Evolutionary conservation across 2,797 vertebrate species (phyloP).

Genomic region (Bradypodion ventrale): DNA sequence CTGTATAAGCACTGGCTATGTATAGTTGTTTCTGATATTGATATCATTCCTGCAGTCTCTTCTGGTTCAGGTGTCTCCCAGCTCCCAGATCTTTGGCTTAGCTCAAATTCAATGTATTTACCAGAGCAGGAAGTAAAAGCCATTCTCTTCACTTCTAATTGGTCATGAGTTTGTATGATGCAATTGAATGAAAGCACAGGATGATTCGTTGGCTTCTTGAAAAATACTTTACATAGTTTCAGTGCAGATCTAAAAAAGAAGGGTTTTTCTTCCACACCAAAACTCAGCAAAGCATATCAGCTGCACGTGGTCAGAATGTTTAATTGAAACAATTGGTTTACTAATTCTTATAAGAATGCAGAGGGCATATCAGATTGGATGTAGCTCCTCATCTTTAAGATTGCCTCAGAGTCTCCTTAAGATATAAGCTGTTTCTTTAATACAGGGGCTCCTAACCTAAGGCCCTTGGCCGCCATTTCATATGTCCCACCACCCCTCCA

Average conservation of each 20-base stretch:
- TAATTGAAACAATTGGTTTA: not conserved
- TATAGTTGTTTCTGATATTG: conserved; percentile 2
- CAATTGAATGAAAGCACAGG: conserved; percentile 3
- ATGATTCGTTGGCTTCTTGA: not conserved
- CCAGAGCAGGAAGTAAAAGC: not conserved
- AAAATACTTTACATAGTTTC: conserved; percentile 4
- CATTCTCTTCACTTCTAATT: not conserved
- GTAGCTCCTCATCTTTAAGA: not conserved
- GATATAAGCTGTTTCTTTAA: no score
- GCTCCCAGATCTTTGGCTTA: not conserved
- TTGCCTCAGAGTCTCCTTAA: not conserved
- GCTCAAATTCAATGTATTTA: not conserved
- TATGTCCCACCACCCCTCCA: no score
- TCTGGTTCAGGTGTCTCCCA: conserved; percentile 4
- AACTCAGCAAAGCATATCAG: not conserved
- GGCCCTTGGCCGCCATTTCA: no score
- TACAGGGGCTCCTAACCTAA: no score
- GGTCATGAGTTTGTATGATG: not conserved
- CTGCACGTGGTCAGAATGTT: not conserved
- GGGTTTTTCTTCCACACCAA: not conserved
- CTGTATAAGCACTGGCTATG: not conserved
- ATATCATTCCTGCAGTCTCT: conserved; percentile 1
- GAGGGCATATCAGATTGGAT: not conserved
- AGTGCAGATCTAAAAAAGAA: not conserved
- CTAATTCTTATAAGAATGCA: not conserved